A percentile compares a stretch with the other conserved stretches of the same genome.
Evolutionary conservation across 2,888 invertebrate species (phyloP).

Genomic region (Rugalucina vietnamica): DNA sequence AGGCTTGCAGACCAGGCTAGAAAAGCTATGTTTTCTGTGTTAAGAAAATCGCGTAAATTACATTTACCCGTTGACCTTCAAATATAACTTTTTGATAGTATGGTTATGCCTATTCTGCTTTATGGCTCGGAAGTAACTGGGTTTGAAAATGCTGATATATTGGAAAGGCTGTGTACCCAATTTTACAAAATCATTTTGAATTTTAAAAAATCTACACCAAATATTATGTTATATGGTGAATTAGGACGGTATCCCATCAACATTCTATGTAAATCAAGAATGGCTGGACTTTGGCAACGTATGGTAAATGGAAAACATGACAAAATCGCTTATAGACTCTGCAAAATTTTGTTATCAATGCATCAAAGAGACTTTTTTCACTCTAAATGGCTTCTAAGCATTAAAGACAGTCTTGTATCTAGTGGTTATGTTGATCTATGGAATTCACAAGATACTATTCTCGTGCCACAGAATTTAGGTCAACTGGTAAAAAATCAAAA

Average conservation of each 20-base stretch:
- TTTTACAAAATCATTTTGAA: not conserved
- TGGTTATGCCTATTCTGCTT: not conserved
- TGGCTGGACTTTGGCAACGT: not conserved
- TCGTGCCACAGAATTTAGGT: not conserved
- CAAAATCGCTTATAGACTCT: constrained; percentile 9
- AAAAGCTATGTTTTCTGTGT: constrained; percentile 26
- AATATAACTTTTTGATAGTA: not conserved
- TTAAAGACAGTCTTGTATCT: not conserved
- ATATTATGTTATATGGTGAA: constrained; percentile 19
- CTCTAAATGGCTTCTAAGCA: not conserved
- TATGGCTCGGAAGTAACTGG: constrained; percentile 7
- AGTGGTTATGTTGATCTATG: not conserved
- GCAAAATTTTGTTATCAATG: not conserved
- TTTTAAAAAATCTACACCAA: constrained; percentile 19
- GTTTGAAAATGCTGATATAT: not conserved
- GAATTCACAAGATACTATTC: not conserved
- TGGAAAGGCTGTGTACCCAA: not conserved
- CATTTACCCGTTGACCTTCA: not conserved
- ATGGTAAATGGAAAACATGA: not conserved
- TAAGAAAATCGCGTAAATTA: constrained; percentile 6
- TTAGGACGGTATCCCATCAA: not conserved
- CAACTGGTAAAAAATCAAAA: not conserved
- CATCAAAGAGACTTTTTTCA: not conserved
- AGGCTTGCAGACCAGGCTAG: constrained; percentile 12
- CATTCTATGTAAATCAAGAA: not conserved